phyloP scores from a whole-genome alignment of 2,888 invertebrate genomes.

The Lasioglossum pauxillum region DNA sequence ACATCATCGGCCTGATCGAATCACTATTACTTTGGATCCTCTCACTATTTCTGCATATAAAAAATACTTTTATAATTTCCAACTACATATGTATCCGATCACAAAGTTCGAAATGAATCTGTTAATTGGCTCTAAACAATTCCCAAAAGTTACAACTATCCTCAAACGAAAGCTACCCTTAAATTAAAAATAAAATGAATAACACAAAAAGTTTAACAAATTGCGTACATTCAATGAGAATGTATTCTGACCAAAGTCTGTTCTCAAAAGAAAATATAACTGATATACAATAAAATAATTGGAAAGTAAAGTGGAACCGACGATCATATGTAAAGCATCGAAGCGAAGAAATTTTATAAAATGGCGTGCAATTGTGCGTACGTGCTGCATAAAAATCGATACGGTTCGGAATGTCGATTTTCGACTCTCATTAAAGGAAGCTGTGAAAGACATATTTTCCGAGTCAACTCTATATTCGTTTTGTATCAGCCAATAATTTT shows the following conservation, averaged over 20 bases:
- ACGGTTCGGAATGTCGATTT: no score
- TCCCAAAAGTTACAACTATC: background rate
- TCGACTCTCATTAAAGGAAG: background rate
- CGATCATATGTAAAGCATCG: background rate
- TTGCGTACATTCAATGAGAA: no score
- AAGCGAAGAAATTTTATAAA: background rate
- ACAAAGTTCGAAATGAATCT: no score
- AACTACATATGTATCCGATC: background rate
- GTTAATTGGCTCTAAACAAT: background rate
- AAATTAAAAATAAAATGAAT: background rate
- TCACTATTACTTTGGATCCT: background rate
- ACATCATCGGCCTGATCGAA: background rate
- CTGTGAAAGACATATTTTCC: background rate
- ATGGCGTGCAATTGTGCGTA: background rate
- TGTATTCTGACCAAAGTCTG: background rate
- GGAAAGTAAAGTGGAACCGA: background rate
- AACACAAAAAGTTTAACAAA: background rate
- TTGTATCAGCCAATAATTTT: constrained; percentile 28
- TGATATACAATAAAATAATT: background rate
- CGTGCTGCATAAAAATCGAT: background rate
- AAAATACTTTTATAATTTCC: background rate
- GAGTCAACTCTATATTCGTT: constrained; percentile 11
- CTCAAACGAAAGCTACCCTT: background rate
- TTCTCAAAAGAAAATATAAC: background rate
- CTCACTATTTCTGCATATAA: no score